Conservation (phyloP, 2,888 invertebrate species). For the Steinernema hermaphroditum region DNA sequence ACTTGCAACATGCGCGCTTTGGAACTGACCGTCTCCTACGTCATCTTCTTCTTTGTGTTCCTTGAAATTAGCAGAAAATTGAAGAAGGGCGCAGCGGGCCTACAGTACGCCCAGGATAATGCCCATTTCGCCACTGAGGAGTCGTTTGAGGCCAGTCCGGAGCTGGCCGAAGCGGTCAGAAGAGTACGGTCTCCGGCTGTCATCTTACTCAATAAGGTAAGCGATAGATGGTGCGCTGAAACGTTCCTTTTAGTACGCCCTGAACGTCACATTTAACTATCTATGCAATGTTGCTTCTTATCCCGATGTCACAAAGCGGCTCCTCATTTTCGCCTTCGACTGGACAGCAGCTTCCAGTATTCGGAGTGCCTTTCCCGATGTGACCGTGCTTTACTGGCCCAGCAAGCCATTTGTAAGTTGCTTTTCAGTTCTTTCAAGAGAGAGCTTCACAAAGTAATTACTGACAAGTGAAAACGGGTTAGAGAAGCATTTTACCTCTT, state of each 20-base stretch:
- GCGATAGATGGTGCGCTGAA: not conserved
- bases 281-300: slow-evolving; percentile 55
- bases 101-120: not conserved
- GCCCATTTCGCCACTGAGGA: not conserved
- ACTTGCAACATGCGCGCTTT: slow-evolving; percentile 7
- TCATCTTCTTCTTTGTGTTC: not conserved
- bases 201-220: slow-evolving; percentile 44
- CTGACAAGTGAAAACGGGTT: too few species aligned
- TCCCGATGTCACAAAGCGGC: slow-evolving; percentile 40
- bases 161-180: not conserved
- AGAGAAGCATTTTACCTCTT: too few species aligned
- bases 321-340: slow-evolving; percentile 58
- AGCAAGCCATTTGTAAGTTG: slow-evolving; percentile 50
- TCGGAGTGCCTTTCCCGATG: slow-evolving; percentile 45
- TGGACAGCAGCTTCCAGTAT: slow-evolving; percentile 46
- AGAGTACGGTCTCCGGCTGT: slow-evolving; percentile 38
- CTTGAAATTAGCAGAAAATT: not conserved
- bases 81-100: not conserved
- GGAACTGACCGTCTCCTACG: not conserved
- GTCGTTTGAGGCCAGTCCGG: not conserved
- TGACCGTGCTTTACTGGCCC: slow-evolving; percentile 48
- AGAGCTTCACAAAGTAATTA: too few species aligned
- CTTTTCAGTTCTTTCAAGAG: too few species aligned
- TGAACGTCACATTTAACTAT: slow-evolving; percentile 61
- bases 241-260: slow-evolving; percentile 52